A percentile compares a stretch with the other conserved stretches of the same genome.
Evolutionary conservation across 1,140 invertebrate species (phyloP).

Genomic region (Holcopasites calliopsidis): DNA sequence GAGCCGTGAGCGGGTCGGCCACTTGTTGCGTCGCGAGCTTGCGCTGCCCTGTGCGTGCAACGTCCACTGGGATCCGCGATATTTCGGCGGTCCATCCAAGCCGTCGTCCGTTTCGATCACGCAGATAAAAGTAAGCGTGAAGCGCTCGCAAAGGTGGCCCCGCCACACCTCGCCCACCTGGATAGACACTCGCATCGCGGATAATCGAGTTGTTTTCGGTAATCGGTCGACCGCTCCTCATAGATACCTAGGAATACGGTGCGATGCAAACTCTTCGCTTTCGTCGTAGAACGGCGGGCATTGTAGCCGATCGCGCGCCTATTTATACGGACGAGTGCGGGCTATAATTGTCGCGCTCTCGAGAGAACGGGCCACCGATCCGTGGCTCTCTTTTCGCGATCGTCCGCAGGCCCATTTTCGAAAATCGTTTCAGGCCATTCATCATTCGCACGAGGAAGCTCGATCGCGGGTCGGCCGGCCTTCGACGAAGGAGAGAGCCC

Average conservation of each 20-base stretch:
- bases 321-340: conserved; percentile 1
- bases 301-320: background rate
- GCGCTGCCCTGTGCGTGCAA: no score
- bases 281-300: no score
- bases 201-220: conserved; percentile 5
- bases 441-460: background rate
- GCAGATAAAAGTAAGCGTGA: background rate
- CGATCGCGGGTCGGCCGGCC: background rate
- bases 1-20: conserved; percentile 38
- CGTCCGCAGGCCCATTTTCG: conserved; percentile 25
- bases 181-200: no score
- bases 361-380: conserved; percentile 6
- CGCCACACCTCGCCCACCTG: no score
- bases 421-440: background rate
- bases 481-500: no score
- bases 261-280: background rate
- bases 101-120: background rate
- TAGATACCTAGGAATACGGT: background rate
- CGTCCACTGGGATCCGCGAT: background rate
- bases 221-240: background rate
- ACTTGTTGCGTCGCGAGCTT: conserved; percentile 59
- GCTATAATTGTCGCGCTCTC: conserved; percentile 16
- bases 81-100: background rate
- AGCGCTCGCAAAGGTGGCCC: background rate
- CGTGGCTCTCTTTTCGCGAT: conserved; percentile 13